These are phyloP conservation scores for Anagrus nilaparvatae DNA, from an alignment of 1,140 invertebrate species.

Conservation along the genomic window DNA sequence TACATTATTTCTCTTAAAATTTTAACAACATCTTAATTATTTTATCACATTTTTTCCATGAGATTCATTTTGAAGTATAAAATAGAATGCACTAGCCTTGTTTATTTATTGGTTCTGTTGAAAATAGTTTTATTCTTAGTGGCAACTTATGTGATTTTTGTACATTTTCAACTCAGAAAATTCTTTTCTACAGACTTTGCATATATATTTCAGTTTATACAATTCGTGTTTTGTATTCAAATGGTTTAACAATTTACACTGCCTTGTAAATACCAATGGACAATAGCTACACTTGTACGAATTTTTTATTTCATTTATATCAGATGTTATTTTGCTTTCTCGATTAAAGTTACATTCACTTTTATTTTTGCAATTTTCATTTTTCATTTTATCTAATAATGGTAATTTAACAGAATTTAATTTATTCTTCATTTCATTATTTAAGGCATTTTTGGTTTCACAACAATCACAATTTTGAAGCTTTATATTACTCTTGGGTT, in stretches of 20 bases:
- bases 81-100: too few species aligned
- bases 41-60: too few species aligned
- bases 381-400: background rate
- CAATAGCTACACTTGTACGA: constrained; percentile 12
- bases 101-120: too few species aligned
- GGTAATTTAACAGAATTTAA: too few species aligned
- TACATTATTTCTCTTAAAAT: too few species aligned
- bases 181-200: constrained; percentile 14
- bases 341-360: background rate
- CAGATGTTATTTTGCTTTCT: too few species aligned
- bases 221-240: constrained; percentile 12
- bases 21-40: too few species aligned
- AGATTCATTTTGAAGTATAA: too few species aligned
- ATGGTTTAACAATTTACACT: constrained; percentile 6
- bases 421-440: too few species aligned
- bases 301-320: too few species aligned
- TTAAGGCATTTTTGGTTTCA: constrained; percentile 8
- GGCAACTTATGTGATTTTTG: constrained; percentile 15
- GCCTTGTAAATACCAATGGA: constrained; percentile 3
- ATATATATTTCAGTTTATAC: constrained; percentile 11
- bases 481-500: constrained; percentile 10
- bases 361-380: background rate
- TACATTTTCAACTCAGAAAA: constrained; percentile 8
- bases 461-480: constrained; percentile 5
- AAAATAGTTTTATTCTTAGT: too few species aligned